Base-by-base conservation (phyloP, 1,140 invertebrate genomes). In the Cheumatopsyche charites region DNA sequence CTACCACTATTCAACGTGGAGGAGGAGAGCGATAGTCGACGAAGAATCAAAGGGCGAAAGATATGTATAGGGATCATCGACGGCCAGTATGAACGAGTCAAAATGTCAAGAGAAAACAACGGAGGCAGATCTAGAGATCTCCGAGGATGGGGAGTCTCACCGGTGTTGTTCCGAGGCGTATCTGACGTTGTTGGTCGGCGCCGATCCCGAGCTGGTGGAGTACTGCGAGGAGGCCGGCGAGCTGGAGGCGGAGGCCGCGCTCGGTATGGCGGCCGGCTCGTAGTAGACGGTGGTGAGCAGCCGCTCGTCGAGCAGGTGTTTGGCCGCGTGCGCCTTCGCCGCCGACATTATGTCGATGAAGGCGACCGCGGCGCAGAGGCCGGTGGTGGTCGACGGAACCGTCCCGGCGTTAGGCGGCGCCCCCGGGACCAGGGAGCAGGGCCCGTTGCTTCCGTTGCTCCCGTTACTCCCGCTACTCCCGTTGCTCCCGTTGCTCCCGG, bases 281-380 rank as follows among this genome's bases (percentile, higher is more conserved):
- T 96, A 95, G 86, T 97, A 97, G 80, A 95, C 92, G 75, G 94
- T 96, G 80, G 91, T 93, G 81, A 96, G 88, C 74, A 90, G 88
- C 78, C 91, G 86, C 78, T 95, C 91, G 81, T 95, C 93, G 82
- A 97, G 83, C 78, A 91, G 92, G 83, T 96, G 93, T 80, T 96
- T 94, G 77, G 90, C 89, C 82, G 91, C 91, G 82, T 96, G 93
- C 65, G 95, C 95, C 86, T 96, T 97, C 77, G 93, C 90, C 78
- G 95, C 95, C 78, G 94, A 96, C 85, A 94, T 95, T 86, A 97
- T 97, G 88, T 97, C 95, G 89, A 96, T 96, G 87, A 97, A 97
- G 80, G 94, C 94, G 81, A 97, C 94, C 79, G 94, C 95, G 80
- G 94, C 94, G 83, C 87, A 87, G 82, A 91, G 86, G 77, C 86